Evolutionary conservation across 1,140 invertebrate genomes (phyloP).

Genomic region (Megalopta genalis): DNA sequence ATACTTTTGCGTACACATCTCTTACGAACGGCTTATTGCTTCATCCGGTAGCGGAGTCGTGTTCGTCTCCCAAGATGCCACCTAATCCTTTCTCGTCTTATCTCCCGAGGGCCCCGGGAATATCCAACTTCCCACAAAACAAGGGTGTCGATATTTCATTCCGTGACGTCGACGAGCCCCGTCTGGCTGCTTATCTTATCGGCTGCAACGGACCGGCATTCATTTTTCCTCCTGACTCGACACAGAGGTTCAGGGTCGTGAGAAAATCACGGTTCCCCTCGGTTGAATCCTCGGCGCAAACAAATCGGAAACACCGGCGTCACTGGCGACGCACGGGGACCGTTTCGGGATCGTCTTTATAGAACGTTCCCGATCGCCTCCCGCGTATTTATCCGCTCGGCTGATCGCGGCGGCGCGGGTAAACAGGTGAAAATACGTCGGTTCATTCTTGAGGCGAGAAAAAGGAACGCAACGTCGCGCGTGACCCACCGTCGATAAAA

Average conservation of each 20-base stretch:
- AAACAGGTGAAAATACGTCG: background rate
- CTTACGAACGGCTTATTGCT: too few species aligned
- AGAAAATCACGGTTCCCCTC: background rate
- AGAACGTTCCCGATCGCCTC: too few species aligned
- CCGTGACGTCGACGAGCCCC: background rate
- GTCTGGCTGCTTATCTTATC: constrained; percentile 18
- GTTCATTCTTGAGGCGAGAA: background rate
- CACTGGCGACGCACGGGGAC: too few species aligned
- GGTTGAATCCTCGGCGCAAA: background rate
- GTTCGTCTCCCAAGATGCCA: background rate
- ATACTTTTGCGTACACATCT: too few species aligned
- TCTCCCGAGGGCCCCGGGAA: background rate
- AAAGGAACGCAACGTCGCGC: too few species aligned
- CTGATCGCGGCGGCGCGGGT: too few species aligned
- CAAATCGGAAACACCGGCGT: background rate
- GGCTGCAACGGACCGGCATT: background rate
- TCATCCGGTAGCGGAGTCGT: too few species aligned
- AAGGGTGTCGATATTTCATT: background rate
- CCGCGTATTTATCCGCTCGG: too few species aligned
- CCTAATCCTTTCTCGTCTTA: background rate
- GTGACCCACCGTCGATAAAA: background rate
- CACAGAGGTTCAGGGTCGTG: constrained; percentile 15
- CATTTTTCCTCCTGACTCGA: constrained; percentile 10
- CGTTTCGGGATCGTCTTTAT: too few species aligned
- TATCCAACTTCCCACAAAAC: background rate